Conservation (phyloP, 2,113 vertebrate species). For the Hypocryptadius cinnamomeus region DNA sequence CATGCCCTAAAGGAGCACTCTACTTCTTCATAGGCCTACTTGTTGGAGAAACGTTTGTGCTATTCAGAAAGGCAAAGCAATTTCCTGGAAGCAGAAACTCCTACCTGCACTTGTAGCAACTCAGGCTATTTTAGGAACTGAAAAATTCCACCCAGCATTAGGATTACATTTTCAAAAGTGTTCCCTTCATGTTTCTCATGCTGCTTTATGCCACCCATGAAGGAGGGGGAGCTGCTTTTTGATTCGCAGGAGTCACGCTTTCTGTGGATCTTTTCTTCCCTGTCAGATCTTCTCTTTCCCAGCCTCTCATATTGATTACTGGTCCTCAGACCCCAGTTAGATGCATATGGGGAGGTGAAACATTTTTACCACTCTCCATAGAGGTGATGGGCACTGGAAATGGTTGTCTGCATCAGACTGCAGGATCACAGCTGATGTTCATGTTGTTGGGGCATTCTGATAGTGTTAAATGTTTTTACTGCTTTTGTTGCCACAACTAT, state of each 20-base stretch:
- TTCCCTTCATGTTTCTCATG: not conserved
- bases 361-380: not conserved
- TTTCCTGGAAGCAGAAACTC: conserved; percentile 32
- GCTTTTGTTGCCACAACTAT: not conserved
- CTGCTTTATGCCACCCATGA: not conserved
- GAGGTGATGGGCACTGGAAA: not conserved
- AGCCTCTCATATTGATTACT: not conserved
- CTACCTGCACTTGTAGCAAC: not conserved
- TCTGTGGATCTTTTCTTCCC: not conserved
- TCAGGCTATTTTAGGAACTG: not conserved
- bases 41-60: not conserved
- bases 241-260: not conserved
- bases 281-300: not conserved
- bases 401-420: not conserved
- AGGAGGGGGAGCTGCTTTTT: not conserved
- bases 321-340: not conserved
- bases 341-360: not conserved
- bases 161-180: not conserved
- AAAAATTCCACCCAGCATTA: not conserved
- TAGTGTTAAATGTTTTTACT: not conserved
- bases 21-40: not conserved
- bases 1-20: not conserved
- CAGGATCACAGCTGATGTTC: not conserved
- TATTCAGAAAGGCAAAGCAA: conserved; percentile 3
- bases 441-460: not conserved